Conservation (phyloP, 2,797 vertebrate species). For the Triplophysa bombifrons region DNA sequence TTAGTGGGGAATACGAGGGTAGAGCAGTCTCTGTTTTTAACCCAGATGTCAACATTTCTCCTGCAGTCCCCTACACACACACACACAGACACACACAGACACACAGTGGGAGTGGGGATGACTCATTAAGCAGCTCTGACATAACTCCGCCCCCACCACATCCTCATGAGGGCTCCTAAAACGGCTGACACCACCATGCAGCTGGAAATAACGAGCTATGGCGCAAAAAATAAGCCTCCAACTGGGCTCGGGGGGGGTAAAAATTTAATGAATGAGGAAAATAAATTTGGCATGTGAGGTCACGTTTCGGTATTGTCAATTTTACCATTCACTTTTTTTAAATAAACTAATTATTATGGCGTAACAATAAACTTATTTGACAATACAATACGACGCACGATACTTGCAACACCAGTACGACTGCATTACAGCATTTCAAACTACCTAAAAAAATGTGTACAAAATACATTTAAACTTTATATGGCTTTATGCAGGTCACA, state of each 20-base stretch:
- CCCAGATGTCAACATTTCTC: slow-evolving; percentile 45
- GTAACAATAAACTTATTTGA: too few relatives aligned
- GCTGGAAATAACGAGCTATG: slow-evolving; percentile 48
- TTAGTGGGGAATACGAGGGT: slow-evolving; percentile 6
- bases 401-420: too few relatives aligned
- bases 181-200: slow-evolving; percentile 50
- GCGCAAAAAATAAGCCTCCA: slow-evolving; percentile 44
- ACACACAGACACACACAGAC: slow-evolving; percentile 48
- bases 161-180: slow-evolving; percentile 64
- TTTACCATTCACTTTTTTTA: too few relatives aligned
- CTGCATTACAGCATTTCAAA: too few relatives aligned
- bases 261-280: slow-evolving; percentile 39
- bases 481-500: too few relatives aligned
- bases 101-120: slow-evolving; percentile 59
- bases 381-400: too few relatives aligned
- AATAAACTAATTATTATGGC: too few relatives aligned
- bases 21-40: slow-evolving; percentile 18
- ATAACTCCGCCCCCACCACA: slow-evolving; percentile 61
- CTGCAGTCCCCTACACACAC: slow-evolving; percentile 27
- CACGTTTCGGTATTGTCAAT: slow-evolving; percentile 41
- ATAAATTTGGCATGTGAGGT: slow-evolving; percentile 46
- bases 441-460: too few relatives aligned
- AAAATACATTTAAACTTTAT: too few relatives aligned
- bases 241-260: slow-evolving; percentile 15
- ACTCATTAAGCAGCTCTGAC: slow-evolving; percentile 66